Percentiles rank a stretch among this genome's conserved stretches.
Conservation (phyloP, 2,113 vertebrate genomes). For the Arvicanthis niloticus region DNA sequence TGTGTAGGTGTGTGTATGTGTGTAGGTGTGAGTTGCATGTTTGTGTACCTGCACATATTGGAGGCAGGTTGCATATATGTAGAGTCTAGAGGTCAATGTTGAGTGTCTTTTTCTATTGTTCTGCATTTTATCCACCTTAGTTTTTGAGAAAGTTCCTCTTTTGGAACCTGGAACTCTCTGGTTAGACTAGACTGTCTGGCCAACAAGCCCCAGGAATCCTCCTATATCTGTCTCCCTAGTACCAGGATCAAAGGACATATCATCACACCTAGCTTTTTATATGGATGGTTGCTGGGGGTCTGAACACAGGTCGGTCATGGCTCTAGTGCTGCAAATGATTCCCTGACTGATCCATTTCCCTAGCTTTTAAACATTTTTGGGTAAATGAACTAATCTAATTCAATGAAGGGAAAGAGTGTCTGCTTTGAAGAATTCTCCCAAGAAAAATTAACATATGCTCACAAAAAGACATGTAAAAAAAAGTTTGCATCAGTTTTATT, state of each 20-base stretch:
- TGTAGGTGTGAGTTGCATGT: background rate
- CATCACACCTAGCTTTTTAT: background rate
- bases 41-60: background rate
- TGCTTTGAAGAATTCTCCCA: conserved; percentile 5
- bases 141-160: background rate
- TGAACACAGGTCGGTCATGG: background rate
- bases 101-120: background rate
- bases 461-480: background rate
- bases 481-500: background rate
- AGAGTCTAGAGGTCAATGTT: background rate
- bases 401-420: background rate
- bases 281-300: background rate
- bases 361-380: background rate
- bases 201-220: background rate
- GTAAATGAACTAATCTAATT: background rate
- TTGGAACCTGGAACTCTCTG: background rate
- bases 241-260: background rate
- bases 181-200: background rate
- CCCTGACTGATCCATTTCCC: background rate
- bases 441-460: background rate
- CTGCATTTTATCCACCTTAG: background rate
- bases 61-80: background rate
- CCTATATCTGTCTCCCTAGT: background rate
- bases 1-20: background rate
- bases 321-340: background rate